Evolutionary conservation across 23 tunicate species (phyloP).

Genomic region (Clavelina lepadiformis): DNA sequence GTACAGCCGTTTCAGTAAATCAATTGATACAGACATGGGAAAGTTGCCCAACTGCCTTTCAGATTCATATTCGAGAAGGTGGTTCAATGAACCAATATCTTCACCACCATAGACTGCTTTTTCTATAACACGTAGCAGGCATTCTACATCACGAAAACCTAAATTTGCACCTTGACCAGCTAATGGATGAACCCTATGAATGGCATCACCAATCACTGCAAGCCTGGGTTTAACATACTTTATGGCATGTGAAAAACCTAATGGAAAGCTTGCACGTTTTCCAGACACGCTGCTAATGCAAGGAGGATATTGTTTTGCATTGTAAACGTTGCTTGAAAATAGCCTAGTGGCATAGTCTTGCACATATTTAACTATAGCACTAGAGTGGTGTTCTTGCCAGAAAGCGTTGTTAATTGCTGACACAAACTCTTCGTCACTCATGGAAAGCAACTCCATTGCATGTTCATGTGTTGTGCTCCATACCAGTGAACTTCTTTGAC

Average conservation of each 20-base stretch:
- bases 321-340: neutral
- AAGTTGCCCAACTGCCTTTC: conserved; percentile 35
- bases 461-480: conserved; percentile 84
- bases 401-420: conserved; percentile 66
- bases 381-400: neutral
- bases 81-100: conserved; percentile 57
- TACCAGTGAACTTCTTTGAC: conserved; percentile 59
- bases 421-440: conserved; percentile 43
- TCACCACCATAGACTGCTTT: conserved; percentile 57
- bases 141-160: conserved; percentile 70
- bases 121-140: conserved; percentile 33
- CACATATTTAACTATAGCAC: neutral
- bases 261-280: conserved; percentile 36
- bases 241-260: conserved; percentile 50
- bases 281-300: conserved; percentile 21
- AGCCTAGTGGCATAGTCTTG: neutral
- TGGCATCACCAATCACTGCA: conserved; percentile 83
- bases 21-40: conserved; percentile 18
- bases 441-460: conserved; percentile 27
- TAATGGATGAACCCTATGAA: conserved; percentile 90
- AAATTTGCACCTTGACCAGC: conserved; percentile 92
- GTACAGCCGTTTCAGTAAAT: conserved; percentile 50
- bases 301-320: conserved; percentile 70
- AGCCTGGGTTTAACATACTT: conserved; percentile 65
- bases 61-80: conserved; percentile 36